phyloP scores from a whole-genome alignment of 2,888 invertebrate species.

The Oligia strigilis region DNA sequence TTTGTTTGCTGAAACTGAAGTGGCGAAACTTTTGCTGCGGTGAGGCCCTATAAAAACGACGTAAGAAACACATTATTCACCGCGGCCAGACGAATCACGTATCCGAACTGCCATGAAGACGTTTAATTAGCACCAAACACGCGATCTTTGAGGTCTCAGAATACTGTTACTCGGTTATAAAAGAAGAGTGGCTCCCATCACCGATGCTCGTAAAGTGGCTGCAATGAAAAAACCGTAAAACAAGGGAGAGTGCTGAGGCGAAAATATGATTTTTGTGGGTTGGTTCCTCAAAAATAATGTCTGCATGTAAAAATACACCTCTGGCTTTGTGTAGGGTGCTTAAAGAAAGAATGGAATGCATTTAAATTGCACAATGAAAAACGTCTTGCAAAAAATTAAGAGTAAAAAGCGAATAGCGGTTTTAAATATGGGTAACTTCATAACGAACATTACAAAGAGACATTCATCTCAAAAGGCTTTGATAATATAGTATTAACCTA shows the following conservation, averaged over 20 bases:
- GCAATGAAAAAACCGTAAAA: constrained; percentile 88
- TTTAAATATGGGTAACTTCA: not conserved
- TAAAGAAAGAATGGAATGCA: constrained; percentile 44
- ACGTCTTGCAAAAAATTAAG: constrained; percentile 22
- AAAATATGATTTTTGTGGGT: constrained; percentile 85
- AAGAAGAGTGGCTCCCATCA: constrained; percentile 83
- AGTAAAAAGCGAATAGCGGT: constrained; percentile 10
- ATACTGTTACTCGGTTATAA: constrained; percentile 80
- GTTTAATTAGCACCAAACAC: constrained; percentile 88
- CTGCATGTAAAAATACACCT: constrained; percentile 66
- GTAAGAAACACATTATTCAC: constrained; percentile 79
- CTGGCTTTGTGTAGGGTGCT: constrained; percentile 48
- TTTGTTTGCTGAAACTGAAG: constrained; percentile 56
- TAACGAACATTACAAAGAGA: constrained; percentile 7
- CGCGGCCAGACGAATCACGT: constrained; percentile 82
- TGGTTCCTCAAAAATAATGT: constrained; percentile 73
- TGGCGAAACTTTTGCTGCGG: constrained; percentile 63
- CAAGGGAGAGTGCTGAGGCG: constrained; percentile 80
- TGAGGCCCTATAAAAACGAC: constrained; percentile 71
- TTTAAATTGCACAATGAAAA: constrained; percentile 39
- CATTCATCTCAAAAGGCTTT: constrained; percentile 19
- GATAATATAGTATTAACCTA: constrained; percentile 62
- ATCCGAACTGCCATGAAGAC: constrained; percentile 78
- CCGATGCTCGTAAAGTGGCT: constrained; percentile 85
- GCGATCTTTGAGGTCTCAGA: constrained; percentile 81